Base-by-base conservation (phyloP, 2,888 invertebrate genomes). In the Cacoxenus indagator region DNA sequence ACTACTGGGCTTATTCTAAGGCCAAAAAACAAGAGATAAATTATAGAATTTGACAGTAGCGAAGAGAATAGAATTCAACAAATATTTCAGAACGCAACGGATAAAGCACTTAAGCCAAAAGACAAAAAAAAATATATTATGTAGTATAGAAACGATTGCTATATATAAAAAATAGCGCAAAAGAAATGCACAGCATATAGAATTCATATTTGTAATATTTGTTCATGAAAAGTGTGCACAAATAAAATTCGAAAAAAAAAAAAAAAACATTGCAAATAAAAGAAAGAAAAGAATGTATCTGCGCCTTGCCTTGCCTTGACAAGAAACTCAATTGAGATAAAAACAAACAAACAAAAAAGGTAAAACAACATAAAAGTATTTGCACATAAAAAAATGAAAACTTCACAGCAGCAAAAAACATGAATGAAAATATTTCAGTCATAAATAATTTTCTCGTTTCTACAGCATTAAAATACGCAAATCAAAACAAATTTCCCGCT, bases 361-460 rank as follows among this genome's bases (percentile, higher is more conserved):
- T 69, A 46, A 70, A 70, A 70, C 65, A 54, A 70, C 70, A 70
- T 57, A 70, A 31, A 59, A 67, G 67, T 67, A 69, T 69, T 67
- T 67, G 68, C 67, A 37, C 54, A 68, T 37, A 37, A 67, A 51
- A 64, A 55, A 45, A 26, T 11, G 37, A 24, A 64, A 61, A 70
- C 37, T 55, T 22, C 55, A 11, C 37, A 54, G 69, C 65, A 70
- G 68, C 43, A 26, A 67, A 70, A 81, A 81, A 77, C 73, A 80
- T 80, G 82, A 80, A 80, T 82, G 81, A 77, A 80, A 73, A n/a
- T 14, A 73, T 75, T 78, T 76, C 67, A 67, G 70, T 75, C 67
- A 82, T 81, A 80, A 78, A 82, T 75, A 75, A 78, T 48, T 17
- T 48, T 48, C n/a, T 43, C 11, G 45, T 43, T 51, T 51, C 22